Evolutionary conservation across 2,797 vertebrate genomes (phyloP).

Genomic region (Syngnathus acus): DNA sequence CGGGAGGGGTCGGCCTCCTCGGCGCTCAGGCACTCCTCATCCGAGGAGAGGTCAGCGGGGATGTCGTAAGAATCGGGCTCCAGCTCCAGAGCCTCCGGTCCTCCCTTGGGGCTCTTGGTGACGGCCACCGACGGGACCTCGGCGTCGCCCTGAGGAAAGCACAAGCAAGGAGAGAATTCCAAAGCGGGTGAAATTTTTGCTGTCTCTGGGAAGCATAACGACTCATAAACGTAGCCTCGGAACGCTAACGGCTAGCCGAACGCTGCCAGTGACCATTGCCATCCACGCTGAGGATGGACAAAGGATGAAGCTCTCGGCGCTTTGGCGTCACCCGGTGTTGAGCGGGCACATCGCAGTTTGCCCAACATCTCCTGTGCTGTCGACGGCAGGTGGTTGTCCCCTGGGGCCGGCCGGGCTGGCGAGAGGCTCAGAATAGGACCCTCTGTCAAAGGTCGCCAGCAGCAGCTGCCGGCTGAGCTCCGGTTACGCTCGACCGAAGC

Average conservation of each 20-base stretch:
- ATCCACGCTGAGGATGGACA: too few relatives aligned
- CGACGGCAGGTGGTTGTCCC: conserved; percentile 47
- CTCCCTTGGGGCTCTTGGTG: conserved; percentile 67
- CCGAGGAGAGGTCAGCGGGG: conserved; percentile 84
- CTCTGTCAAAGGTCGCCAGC: conserved; percentile 38
- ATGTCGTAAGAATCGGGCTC: conserved; percentile 76
- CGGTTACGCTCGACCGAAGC: conserved; percentile 10
- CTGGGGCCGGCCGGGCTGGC: conserved; percentile 13
- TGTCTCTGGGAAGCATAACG: background rate
- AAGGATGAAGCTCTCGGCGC: background rate
- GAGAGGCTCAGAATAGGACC: conserved; percentile 66
- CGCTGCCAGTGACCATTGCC: background rate
- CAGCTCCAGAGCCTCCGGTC: conserved; percentile 59
- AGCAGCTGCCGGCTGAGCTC: conserved; percentile 39
- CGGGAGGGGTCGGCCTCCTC: conserved; percentile 78
- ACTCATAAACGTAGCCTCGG: background rate
- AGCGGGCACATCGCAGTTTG: background rate
- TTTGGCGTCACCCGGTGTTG: background rate
- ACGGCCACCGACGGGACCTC: conserved; percentile 73
- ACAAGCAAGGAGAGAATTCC: background rate
- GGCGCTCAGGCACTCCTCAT: conserved; percentile 86
- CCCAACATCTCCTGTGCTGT: background rate
- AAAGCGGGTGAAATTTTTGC: too few relatives aligned
- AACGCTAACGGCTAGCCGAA: background rate
- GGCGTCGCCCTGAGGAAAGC: conserved; percentile 73